These are phyloP conservation scores for Anthrax anthrax DNA, from an alignment of 2,888 invertebrate species.

Conservation along the genomic window DNA sequence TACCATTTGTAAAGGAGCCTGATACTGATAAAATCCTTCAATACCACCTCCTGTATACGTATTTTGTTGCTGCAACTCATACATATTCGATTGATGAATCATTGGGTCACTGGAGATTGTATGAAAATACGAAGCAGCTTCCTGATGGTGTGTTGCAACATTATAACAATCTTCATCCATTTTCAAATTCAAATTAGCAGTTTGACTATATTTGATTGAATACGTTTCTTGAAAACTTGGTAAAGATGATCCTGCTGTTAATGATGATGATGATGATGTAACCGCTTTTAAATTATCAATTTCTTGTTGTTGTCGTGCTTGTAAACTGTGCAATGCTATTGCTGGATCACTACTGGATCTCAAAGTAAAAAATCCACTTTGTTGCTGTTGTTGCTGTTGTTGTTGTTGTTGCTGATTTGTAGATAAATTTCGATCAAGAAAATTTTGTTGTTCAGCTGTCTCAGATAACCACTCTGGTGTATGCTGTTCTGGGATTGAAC, in stretches of 20 bases:
- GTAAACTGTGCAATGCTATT: slow-evolving; percentile 28
- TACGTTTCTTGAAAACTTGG: slow-evolving; percentile 85
- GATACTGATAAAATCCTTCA: slow-evolving; percentile 14
- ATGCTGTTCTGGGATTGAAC: slow-evolving; percentile 29
- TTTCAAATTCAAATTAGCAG: slow-evolving; percentile 52
- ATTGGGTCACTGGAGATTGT: slow-evolving; percentile 32
- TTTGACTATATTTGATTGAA: slow-evolving; percentile 57
- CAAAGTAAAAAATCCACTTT: slow-evolving; percentile 24
- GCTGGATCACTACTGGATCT: slow-evolving; percentile 34
- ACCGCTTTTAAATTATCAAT: slow-evolving; percentile 10
- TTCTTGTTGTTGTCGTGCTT: slow-evolving; percentile 10
- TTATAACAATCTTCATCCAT: slow-evolving; percentile 77
- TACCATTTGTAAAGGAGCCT: slow-evolving; percentile 23
- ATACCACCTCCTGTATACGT: slow-evolving; percentile 20
- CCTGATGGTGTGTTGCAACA: slow-evolving; percentile 16
- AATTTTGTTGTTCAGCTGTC: slow-evolving; percentile 18
- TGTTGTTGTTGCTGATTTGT: slow-evolving; percentile 18
- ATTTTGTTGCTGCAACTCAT: slow-evolving; percentile 26
- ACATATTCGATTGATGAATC: slow-evolving; percentile 23
- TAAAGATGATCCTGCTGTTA: slow-evolving; percentile 43
- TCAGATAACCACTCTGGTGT: slow-evolving; percentile 19
- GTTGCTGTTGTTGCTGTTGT: slow-evolving; percentile 24
- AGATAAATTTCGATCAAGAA: slow-evolving; percentile 22
- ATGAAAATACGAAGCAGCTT: slow-evolving; percentile 21
- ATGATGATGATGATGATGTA: slow-evolving; percentile 17